Percentiles rank a stretch among this genome's conserved stretches.
phyloP scores from a whole-genome alignment of 2,113 vertebrate species.

The Xenopus laevis region DNA sequence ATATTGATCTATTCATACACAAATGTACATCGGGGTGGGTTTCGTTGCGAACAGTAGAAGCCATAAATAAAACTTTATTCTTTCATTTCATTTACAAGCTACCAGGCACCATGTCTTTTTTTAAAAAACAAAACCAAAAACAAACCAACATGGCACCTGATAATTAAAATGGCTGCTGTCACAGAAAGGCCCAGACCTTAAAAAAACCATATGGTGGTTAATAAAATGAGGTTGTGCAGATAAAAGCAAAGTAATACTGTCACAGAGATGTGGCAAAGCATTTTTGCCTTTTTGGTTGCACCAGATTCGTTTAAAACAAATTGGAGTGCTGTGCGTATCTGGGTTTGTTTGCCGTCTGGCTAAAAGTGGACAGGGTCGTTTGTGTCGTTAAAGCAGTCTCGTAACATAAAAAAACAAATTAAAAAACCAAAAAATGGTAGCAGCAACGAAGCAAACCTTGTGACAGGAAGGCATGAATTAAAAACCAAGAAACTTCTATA shows the following conservation, averaged over 20 bases:
- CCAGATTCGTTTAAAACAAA: too few relatives aligned
- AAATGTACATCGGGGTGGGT: slow-evolving; percentile 61
- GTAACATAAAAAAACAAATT: slow-evolving; percentile 66
- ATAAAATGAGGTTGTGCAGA: slow-evolving; percentile 71
- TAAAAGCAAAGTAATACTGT: slow-evolving; percentile 85
- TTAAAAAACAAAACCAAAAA: background rate
- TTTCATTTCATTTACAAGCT: slow-evolving; percentile 97
- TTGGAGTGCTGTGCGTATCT: slow-evolving; percentile 71
- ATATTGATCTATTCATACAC: slow-evolving; percentile 59
- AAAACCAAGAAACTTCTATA: slow-evolving; percentile 71
- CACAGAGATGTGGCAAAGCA: slow-evolving; percentile 76
- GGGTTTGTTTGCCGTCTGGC: slow-evolving; percentile 67
- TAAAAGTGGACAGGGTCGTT: slow-evolving; percentile 65
- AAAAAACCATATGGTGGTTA: slow-evolving; percentile 51
- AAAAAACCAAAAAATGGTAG: slow-evolving; percentile 80
- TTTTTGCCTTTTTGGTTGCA: slow-evolving; percentile 64
- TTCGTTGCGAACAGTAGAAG: slow-evolving; percentile 68
- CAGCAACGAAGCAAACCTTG: slow-evolving; percentile 87
- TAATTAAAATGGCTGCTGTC: slow-evolving; percentile 81
- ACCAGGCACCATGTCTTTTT: slow-evolving; percentile 76
- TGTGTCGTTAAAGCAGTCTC: slow-evolving; percentile 66
- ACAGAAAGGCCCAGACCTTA: slow-evolving; percentile 72
- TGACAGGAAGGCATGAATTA: slow-evolving; percentile 86
- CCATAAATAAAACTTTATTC: slow-evolving; percentile 99
- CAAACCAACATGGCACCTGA: slow-evolving; percentile 78